Conservation (phyloP, 2,888 invertebrate genomes). For the Trachelus iudaicus region DNA sequence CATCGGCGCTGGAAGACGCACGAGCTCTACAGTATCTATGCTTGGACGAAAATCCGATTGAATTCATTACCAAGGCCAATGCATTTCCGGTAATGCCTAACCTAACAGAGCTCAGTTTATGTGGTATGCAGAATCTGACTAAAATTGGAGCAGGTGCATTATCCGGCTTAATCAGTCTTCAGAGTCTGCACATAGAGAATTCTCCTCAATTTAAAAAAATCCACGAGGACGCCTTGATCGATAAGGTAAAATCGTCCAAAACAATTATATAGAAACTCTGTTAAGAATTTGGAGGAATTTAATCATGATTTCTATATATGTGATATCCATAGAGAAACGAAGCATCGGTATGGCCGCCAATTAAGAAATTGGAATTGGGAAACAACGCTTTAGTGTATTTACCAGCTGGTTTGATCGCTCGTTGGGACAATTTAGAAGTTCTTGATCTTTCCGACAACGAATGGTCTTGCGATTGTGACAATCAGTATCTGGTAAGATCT, state of each 20-base stretch:
- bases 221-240: constrained; percentile 72
- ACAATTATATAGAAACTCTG: background rate
- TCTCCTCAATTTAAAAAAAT: constrained; percentile 73
- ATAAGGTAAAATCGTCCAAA: constrained; percentile 48
- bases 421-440: constrained; percentile 77
- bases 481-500: constrained; percentile 76
- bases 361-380: constrained; percentile 77
- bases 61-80: constrained; percentile 66
- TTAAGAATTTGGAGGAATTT: background rate
- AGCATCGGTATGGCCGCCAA: constrained; percentile 72
- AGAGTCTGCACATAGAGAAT: constrained; percentile 72
- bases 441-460: constrained; percentile 80
- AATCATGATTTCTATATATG: background rate
- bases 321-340: constrained; percentile 33
- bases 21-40: constrained; percentile 72
- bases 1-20: constrained; percentile 72
- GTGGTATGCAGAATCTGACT: constrained; percentile 73
- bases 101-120: constrained; percentile 75
- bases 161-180: constrained; percentile 70
- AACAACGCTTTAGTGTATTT: constrained; percentile 78
- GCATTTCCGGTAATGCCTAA: constrained; percentile 74
- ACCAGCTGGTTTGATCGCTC: constrained; percentile 72
- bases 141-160: constrained; percentile 70
- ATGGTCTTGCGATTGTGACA: constrained; percentile 83
- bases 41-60: constrained; percentile 78